These are phyloP conservation scores for Melipona beecheii DNA, from an alignment of 2,888 invertebrate species.

Conservation along the genomic window DNA sequence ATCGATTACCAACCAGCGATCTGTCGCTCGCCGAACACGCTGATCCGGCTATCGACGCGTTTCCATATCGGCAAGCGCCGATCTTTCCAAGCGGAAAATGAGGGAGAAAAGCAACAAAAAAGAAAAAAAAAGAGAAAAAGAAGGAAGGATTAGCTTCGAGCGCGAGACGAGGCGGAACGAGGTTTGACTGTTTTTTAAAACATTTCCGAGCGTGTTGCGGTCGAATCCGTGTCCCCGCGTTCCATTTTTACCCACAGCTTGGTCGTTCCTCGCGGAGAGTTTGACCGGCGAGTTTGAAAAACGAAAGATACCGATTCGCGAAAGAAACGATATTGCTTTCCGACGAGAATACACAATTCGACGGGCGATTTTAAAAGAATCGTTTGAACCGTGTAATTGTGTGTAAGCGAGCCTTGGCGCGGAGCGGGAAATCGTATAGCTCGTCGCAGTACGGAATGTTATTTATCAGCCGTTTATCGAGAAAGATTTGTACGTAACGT, in stretches of 20 bases:
- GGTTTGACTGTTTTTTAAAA: neutral
- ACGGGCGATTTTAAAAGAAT: too few species aligned
- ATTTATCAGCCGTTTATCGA: too few species aligned
- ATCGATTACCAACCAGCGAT: conserved; percentile 38
- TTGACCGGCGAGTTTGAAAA: neutral
- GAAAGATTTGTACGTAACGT: too few species aligned
- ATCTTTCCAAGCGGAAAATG: neutral
- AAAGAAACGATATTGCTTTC: too few species aligned
- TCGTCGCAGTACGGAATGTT: too few species aligned
- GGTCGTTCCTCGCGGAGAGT: neutral
- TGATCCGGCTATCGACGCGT: conserved; percentile 6
- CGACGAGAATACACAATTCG: too few species aligned
- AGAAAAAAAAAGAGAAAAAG: neutral
- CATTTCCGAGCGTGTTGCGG: neutral
- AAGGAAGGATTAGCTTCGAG: conserved; percentile 6
- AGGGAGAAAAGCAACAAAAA: neutral
- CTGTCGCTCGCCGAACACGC: neutral
- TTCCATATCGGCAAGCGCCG: conserved; percentile 5
- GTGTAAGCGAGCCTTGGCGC: too few species aligned
- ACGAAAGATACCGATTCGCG: too few species aligned
- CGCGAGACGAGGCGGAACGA: neutral
- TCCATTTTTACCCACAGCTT: neutral
- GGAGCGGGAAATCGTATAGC: too few species aligned
- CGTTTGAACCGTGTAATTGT: too few species aligned
- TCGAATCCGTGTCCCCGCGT: neutral